phyloP scores from a whole-genome alignment of 2,113 vertebrate genomes.

The Nothobranchius furzeri region DNA sequence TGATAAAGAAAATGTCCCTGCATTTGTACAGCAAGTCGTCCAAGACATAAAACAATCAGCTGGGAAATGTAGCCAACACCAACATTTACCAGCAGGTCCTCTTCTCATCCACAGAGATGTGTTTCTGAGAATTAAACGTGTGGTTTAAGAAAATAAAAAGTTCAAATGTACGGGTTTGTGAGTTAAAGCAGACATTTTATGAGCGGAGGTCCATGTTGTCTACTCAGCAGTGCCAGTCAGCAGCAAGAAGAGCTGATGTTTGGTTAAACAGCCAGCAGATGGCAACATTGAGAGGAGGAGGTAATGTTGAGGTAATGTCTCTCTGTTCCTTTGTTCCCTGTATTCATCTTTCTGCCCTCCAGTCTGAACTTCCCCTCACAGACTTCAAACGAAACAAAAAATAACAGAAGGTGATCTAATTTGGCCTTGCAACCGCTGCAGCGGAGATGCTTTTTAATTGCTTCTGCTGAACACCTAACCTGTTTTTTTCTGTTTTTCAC shows the following conservation, averaged over 20 bases:
- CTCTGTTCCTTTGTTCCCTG: conserved; percentile 71
- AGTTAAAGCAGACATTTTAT: conserved; percentile 10
- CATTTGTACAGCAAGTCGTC: background rate
- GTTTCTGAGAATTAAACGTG: background rate
- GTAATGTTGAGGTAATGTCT: conserved; percentile 59
- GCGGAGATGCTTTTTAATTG: conserved; percentile 68
- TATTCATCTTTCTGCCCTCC: conserved; percentile 55
- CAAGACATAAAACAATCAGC: background rate
- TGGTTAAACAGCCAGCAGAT: conserved; percentile 43
- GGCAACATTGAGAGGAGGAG: conserved; percentile 49
- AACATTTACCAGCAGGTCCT: conserved; percentile 1
- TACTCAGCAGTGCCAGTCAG: conserved; percentile 49
- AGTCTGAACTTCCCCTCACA: conserved; percentile 49
- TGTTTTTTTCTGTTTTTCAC: conserved; percentile 52
- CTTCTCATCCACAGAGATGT: background rate
- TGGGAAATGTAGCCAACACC: background rate
- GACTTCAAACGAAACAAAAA: conserved; percentile 74
- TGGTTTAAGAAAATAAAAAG: background rate
- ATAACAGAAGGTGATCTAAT: conserved; percentile 68
- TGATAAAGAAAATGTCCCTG: background rate
- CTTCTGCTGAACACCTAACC: conserved; percentile 61
- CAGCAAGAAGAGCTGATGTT: conserved; percentile 10
- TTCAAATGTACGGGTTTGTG: background rate
- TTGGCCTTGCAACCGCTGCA: conserved; percentile 39
- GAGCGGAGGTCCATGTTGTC: conserved; percentile 39